Conservation (phyloP, 2,888 invertebrate species). For the Xanthorhoe designata region DNA sequence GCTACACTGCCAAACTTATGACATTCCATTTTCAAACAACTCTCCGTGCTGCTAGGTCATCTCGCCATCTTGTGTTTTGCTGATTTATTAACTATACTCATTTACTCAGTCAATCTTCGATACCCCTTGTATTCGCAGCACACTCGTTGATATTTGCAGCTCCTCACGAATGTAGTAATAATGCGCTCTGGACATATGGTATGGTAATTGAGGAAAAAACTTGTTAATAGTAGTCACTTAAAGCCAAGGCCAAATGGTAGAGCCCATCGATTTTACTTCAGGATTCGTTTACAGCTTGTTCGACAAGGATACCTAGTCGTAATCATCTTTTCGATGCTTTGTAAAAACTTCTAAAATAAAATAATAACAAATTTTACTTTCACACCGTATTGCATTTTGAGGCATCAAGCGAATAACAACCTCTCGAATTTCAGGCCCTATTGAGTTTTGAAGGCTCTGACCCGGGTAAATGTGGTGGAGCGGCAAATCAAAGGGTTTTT, state of each 20-base stretch:
- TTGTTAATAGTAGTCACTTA: slow-evolving; percentile 5
- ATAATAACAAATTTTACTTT: slow-evolving; percentile 33
- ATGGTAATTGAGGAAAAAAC: slow-evolving; percentile 12
- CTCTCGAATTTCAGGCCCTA: slow-evolving; percentile 73
- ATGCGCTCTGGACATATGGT: slow-evolving; percentile 22
- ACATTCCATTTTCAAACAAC: slow-evolving; percentile 77
- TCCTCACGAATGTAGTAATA: slow-evolving; percentile 26
- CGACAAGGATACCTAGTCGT: slow-evolving; percentile 10
- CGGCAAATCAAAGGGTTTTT: slow-evolving; percentile 83
- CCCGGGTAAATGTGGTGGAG: slow-evolving; percentile 76
- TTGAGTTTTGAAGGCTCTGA: slow-evolving; percentile 73
- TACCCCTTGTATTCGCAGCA: too few species aligned
- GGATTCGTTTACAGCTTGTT: slow-evolving; percentile 12
- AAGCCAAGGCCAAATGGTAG: slow-evolving; percentile 19
- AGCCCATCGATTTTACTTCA: slow-evolving; percentile 25
- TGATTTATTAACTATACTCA: slow-evolving; percentile 48
- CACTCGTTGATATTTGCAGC: slow-evolving; percentile 32
- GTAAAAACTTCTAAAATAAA: slow-evolving; percentile 33
- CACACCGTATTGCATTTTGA: slow-evolving; percentile 45
- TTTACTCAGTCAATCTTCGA: slow-evolving; percentile 23
- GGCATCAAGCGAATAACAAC: slow-evolving; percentile 50
- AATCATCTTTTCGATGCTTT: slow-evolving; percentile 23
- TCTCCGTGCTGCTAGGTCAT: slow-evolving; percentile 65
- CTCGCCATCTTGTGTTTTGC: slow-evolving; percentile 52
- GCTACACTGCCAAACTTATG: slow-evolving; percentile 82